phyloP scores from a whole-genome alignment of 2,888 invertebrate genomes.

The Chrysotoxum bicinctum region DNA sequence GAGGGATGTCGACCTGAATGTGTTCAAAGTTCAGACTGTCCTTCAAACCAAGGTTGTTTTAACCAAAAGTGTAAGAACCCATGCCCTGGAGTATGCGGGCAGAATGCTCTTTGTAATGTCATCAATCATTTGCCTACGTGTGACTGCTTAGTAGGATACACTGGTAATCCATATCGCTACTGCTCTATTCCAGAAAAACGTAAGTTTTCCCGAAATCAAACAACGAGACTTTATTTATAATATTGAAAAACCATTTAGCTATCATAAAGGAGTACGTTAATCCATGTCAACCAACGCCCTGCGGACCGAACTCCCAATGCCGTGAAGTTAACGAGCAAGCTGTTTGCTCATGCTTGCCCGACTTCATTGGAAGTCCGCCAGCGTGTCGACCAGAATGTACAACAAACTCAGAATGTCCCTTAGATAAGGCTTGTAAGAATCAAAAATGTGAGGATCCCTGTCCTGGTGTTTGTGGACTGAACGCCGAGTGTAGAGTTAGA shows the following conservation, averaged over 20 bases:
- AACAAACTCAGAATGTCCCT: constrained; percentile 85
- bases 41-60: constrained; percentile 87
- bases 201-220: constrained; percentile 82
- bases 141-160: constrained; percentile 86
- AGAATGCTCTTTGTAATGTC: constrained; percentile 88
- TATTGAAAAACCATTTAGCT: constrained; percentile 72
- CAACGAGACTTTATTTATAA: neutral
- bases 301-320: constrained; percentile 87
- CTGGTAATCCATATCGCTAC: constrained; percentile 89
- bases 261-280: constrained; percentile 80
- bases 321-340: constrained; percentile 84
- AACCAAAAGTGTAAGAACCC: constrained; percentile 90
- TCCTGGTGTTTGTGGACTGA: constrained; percentile 84
- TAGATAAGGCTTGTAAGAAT: constrained; percentile 85
- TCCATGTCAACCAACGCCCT: constrained; percentile 86
- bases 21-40: constrained; percentile 89
- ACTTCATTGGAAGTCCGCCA: constrained; percentile 85
- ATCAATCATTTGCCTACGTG: constrained; percentile 88
- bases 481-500: constrained; percentile 87
- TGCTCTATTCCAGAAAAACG: constrained; percentile 83
- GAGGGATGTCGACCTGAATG: constrained; percentile 90
- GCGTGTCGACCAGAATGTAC: constrained; percentile 87
- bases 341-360: constrained; percentile 85
- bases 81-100: constrained; percentile 89
- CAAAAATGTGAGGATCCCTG: constrained; percentile 87